Base-by-base conservation (phyloP, 1,140 invertebrate species). In the Trichomalopsis sarcophagae region DNA sequence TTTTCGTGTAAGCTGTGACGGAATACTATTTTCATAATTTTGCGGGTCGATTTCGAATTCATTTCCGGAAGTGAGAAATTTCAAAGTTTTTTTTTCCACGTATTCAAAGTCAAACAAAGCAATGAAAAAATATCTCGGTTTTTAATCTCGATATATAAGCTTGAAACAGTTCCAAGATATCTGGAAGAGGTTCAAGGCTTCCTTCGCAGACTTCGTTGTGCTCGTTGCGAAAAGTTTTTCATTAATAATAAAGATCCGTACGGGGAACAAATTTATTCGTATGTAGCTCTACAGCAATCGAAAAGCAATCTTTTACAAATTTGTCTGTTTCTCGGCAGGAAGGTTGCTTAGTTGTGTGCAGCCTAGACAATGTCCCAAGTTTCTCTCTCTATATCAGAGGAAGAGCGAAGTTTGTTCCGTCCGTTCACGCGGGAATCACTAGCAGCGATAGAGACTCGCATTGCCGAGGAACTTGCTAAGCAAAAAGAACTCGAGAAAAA, bases 361-460 rank as follows among this genome's bases (percentile, higher is more conserved):
- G 92, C 92, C 91, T 93, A 93, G 93, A 93, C 93, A 93, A 97
- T 97, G 97, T 97, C 96, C 96, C 96, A 97, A 95, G 96, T 96
- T 95, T 97, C 96, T 95, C 96, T 96, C 95, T 97, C 96, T 94
- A 95, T 96, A 95, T 96, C 96, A 95, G 96, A 97, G 96, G 97
- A 98, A 96, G 97, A 97, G 96, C 96, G 96, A 95, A 96, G 96
- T 95, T 95, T 97, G 96, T 99, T 99, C 97, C 97, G 97, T 96
- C 98, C 97, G 94, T 99, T 99, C 95, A 99, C 98, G 93, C 95
- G 98, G 94, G 98, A 99, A 95, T 98, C 98, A 94, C 95, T 99
- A 94, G 96, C 97, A 94, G 96, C 96, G 93, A 98, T 99, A 94
- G 97, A 99, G 95, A 95, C 96, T 93, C 96, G 97, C 91, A 98